Conservation (phyloP, 2,797 vertebrate genomes). For the Balearica regulorum region DNA sequence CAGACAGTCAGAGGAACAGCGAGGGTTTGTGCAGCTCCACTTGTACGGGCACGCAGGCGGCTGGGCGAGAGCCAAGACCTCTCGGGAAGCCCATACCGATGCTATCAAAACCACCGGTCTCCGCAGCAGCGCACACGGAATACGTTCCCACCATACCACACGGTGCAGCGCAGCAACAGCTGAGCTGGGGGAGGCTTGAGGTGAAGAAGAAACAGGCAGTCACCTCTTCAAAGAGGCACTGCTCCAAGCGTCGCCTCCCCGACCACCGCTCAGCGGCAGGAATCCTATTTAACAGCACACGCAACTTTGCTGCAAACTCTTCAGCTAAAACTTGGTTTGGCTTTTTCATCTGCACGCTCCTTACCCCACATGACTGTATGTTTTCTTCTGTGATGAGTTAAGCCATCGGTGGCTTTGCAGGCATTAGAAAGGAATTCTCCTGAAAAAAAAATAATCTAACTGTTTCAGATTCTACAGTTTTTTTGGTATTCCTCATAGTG, state of each 20-base stretch:
- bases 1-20: background rate
- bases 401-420: background rate
- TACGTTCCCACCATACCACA: background rate
- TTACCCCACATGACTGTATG: background rate
- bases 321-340: background rate
- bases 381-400: background rate
- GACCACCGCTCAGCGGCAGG: background rate
- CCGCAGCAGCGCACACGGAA: background rate
- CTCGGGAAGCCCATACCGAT: accelerated
- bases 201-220: background rate
- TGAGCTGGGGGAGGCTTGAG: background rate
- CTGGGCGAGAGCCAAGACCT: background rate
- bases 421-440: background rate
- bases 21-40: background rate
- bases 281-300: background rate
- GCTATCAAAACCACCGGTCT: background rate
- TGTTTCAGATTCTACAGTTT: background rate
- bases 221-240: no score
- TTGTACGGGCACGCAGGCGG: accelerated
- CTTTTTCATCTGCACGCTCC: background rate
- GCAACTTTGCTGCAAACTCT: background rate
- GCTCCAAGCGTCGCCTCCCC: background rate
- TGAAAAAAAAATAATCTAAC: background rate
- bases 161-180: background rate
- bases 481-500: background rate